These are phyloP conservation scores for Eremophila alpestris DNA, from an alignment of 2,797 vertebrate species.

Conservation along the genomic window DNA sequence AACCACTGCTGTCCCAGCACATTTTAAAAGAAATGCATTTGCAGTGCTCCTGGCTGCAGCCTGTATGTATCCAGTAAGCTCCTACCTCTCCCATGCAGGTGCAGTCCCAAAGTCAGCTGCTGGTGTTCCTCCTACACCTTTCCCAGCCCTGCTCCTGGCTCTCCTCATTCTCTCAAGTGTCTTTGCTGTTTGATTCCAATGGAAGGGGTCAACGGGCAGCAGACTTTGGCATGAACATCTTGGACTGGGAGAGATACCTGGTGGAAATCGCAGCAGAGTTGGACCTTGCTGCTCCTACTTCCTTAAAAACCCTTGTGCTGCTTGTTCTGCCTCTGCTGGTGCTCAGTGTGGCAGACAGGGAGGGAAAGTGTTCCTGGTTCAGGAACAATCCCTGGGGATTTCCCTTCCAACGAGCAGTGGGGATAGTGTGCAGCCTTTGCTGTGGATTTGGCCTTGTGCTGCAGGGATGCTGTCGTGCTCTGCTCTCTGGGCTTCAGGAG, in stretches of 20 bases:
- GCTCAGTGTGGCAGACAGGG: not conserved
- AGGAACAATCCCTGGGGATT: not conserved
- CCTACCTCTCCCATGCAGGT: constrained; percentile 19
- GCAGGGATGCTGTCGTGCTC: not conserved
- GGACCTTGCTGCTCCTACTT: not conserved
- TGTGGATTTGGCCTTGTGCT: not conserved
- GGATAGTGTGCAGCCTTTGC: not conserved
- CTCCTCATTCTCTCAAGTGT: not conserved
- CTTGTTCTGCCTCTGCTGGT: rapidly evolving
- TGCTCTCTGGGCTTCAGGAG: not conserved
- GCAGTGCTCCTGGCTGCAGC: not conserved
- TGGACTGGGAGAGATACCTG: not conserved
- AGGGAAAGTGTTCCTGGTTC: not conserved
- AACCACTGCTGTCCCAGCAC: rapidly evolving
- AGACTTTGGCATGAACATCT: not conserved
- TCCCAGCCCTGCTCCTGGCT: not conserved
- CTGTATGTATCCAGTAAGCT: not conserved
- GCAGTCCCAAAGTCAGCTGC: not conserved
- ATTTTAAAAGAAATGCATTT: not conserved
- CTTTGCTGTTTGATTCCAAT: not conserved
- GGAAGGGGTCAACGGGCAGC: not conserved
- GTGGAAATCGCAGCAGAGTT: not conserved
- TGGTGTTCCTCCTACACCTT: not conserved
- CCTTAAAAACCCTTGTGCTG: not conserved
- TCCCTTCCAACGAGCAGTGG: not conserved